These are phyloP conservation scores for Nowickia ferox DNA, from an alignment of 2,888 invertebrate genomes.

Conservation along the genomic window DNA sequence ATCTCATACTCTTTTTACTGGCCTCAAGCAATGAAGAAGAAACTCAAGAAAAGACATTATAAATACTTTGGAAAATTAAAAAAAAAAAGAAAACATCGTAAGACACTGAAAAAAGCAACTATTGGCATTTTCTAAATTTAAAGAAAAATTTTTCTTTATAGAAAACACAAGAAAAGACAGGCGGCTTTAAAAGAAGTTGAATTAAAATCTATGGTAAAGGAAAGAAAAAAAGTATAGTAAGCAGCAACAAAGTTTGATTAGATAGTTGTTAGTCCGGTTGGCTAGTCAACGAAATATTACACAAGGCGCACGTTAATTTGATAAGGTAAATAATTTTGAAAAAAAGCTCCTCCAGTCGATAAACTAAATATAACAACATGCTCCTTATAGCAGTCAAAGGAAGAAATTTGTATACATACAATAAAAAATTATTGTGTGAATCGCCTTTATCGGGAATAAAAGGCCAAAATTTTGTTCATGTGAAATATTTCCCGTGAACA, in stretches of 20 bases:
- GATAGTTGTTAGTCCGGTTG: conserved; percentile 72
- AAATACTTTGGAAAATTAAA: conserved; percentile 58
- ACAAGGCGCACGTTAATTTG: background rate
- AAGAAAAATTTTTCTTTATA: background rate
- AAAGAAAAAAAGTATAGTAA: background rate
- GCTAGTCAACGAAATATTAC: conserved; percentile 18
- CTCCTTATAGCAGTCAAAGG: too few species aligned
- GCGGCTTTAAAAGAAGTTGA: conserved; percentile 55
- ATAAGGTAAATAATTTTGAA: conserved; percentile 2
- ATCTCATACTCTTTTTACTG: conserved; percentile 51
- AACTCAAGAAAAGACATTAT: conserved; percentile 57
- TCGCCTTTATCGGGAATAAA: too few species aligned
- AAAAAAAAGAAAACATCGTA: conserved; percentile 22
- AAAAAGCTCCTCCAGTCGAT: too few species aligned
- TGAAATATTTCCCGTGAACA: too few species aligned
- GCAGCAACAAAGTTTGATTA: conserved; percentile 65
- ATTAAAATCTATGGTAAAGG: conserved; percentile 24
- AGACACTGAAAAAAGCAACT: conserved; percentile 38
- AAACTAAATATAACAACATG: too few species aligned
- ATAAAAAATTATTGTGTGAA: too few species aligned
- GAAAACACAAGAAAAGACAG: conserved; percentile 9
- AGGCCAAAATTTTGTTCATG: too few species aligned
- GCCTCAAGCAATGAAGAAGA: conserved; percentile 16
- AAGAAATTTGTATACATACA: too few species aligned
- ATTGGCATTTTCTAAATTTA: conserved; percentile 32